Conservation (phyloP, 2,888 invertebrate genomes). For the Congeria kusceri region DNA sequence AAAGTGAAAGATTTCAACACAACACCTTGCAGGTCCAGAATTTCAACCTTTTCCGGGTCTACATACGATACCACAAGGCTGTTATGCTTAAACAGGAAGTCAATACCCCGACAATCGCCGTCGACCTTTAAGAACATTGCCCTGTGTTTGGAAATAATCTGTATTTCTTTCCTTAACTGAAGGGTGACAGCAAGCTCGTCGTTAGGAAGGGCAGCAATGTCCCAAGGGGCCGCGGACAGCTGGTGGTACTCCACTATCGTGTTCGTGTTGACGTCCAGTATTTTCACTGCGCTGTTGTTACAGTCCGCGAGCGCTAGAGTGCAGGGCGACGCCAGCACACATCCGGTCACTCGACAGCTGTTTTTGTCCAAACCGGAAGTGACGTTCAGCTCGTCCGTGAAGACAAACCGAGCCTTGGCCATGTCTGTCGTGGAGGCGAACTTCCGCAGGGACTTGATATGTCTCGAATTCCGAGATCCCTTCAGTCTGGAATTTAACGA, state of each 20-base stretch:
- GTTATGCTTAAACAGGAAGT: neutral
- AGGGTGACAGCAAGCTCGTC: neutral
- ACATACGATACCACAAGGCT: neutral
- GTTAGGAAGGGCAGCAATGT: neutral
- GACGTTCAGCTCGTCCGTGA: neutral
- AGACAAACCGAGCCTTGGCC: neutral
- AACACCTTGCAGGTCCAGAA: neutral
- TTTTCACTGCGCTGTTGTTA: conserved; percentile 8
- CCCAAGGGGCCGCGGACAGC: neutral
- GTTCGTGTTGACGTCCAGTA: neutral
- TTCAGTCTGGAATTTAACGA: no score
- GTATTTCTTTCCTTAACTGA: neutral
- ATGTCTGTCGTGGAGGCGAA: neutral
- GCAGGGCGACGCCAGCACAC: neutral
- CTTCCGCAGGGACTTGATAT: neutral
- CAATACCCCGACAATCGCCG: conserved; percentile 7
- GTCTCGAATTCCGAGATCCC: neutral
- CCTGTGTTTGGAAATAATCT: neutral
- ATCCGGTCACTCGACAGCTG: neutral
- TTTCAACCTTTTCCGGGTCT: conserved; percentile 3
- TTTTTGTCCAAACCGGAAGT: neutral
- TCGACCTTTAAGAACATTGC: neutral
- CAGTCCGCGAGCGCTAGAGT: neutral
- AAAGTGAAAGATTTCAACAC: neutral
- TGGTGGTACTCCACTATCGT: neutral